A percentile compares a stretch with the other conserved stretches of the same genome.
Evolutionary conservation across 2,113 vertebrate genomes (phyloP).

Genomic region (Podilymbus podiceps): DNA sequence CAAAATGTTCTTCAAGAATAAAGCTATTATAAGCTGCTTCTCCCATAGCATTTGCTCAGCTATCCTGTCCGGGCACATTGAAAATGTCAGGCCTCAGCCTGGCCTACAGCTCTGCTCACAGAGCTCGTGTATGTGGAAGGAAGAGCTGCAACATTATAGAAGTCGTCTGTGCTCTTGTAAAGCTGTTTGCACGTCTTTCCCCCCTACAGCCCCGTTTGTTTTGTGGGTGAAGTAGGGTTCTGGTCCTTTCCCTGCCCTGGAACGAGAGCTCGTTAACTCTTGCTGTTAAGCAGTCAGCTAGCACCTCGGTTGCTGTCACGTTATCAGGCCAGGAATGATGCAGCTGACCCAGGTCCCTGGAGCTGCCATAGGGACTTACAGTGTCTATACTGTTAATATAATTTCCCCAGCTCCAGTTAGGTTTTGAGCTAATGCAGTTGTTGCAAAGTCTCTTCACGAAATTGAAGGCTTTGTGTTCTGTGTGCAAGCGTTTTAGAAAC

Average conservation of each 20-base stretch:
- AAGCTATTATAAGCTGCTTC: not conserved
- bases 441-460: not conserved
- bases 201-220: not conserved
- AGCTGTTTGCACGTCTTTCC: no score
- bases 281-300: not conserved
- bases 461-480: not conserved
- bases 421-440: not conserved
- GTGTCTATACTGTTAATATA: not conserved
- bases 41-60: not conserved
- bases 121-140: fast-evolving
- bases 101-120: not conserved
- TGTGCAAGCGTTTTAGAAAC: not conserved
- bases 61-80: not conserved
- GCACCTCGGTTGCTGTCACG: not conserved
- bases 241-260: not conserved
- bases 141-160: not conserved
- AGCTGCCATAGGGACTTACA: not conserved
- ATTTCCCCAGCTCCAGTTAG: not conserved
- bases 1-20: not conserved
- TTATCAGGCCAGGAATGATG: not conserved
- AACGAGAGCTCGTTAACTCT: not conserved
- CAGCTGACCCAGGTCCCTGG: not conserved
- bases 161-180: fast-evolving
- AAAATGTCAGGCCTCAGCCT: not conserved
- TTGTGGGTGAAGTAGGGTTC: not conserved